A percentile compares a stretch with the other conserved stretches of the same genome.
Evolutionary conservation across 1,140 invertebrate genomes (phyloP).

Genomic region (Oedothorax gibbosus): DNA sequence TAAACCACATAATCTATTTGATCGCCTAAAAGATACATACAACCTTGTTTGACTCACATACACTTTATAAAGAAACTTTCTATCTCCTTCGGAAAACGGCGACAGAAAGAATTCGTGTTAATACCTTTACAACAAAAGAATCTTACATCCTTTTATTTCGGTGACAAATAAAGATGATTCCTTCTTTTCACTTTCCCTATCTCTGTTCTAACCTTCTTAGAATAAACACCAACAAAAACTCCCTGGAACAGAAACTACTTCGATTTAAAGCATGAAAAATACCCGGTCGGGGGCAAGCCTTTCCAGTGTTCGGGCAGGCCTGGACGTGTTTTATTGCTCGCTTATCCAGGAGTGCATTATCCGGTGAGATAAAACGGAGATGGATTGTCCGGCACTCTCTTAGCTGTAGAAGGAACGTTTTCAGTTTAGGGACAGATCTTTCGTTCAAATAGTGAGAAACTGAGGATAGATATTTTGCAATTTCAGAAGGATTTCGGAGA

Average conservation of each 20-base stretch:
- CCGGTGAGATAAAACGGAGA: constrained; percentile 24
- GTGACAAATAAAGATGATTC: constrained; percentile 35
- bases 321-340: constrained; percentile 19
- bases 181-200: background rate
- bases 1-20: too few relatives aligned
- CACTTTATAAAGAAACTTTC: too few relatives aligned
- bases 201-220: background rate
- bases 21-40: too few relatives aligned
- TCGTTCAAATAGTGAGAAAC: too few relatives aligned
- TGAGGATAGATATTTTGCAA: too few relatives aligned
- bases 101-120: background rate
- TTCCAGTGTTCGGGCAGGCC: background rate
- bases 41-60: too few relatives aligned
- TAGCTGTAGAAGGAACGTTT: too few relatives aligned
- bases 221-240: constrained; percentile 34
- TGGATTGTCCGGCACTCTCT: background rate
- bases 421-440: too few relatives aligned
- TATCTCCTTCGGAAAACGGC: too few relatives aligned
- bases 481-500: too few relatives aligned
- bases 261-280: constrained; percentile 45
- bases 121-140: background rate
- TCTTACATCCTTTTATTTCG: background rate
- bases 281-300: constrained; percentile 7
- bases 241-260: constrained; percentile 25
- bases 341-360: constrained; percentile 36